These are phyloP conservation scores for Lepidiolamprologus cunningtoni DNA, from an alignment of 2,113 vertebrate species.

Conservation along the genomic window DNA sequence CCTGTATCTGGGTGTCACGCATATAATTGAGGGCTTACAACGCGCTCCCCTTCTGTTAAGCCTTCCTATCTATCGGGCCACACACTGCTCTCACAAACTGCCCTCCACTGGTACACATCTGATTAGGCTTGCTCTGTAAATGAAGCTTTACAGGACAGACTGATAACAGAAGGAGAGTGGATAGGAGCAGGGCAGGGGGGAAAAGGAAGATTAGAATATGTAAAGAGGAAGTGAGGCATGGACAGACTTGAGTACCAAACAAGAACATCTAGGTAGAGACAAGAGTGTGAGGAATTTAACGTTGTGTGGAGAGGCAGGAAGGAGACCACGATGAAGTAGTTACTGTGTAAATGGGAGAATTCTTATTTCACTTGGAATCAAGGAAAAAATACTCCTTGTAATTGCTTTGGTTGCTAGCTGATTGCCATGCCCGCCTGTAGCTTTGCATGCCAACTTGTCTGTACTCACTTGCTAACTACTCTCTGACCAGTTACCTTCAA, in stretches of 20 bases:
- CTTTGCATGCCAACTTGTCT: neutral
- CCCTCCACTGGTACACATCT: constrained; percentile 48
- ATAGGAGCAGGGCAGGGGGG: neutral
- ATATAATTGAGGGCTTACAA: constrained; percentile 66
- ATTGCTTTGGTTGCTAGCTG: neutral
- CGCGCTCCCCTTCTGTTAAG: constrained; percentile 49
- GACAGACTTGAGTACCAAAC: neutral
- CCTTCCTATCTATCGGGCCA: constrained; percentile 47
- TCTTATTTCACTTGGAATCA: neutral
- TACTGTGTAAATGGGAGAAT: neutral
- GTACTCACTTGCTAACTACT: neutral
- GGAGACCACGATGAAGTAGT: neutral
- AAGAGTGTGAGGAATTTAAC: neutral
- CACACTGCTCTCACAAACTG: constrained; percentile 60
- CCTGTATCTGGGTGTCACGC: constrained; percentile 27
- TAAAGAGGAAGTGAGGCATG: constrained; percentile 12
- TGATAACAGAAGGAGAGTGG: constrained; percentile 32
- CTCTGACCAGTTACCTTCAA: neutral
- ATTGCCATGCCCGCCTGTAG: neutral
- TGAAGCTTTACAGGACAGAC: constrained; percentile 45
- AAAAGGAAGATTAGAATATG: constrained; percentile 37
- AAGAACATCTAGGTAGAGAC: neutral
- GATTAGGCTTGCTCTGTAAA: constrained; percentile 61
- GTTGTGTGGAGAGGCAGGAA: neutral
- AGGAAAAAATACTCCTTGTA: neutral